Base-by-base conservation (phyloP, 2,113 vertebrate species). In the Nothoprocta perdicaria region DNA sequence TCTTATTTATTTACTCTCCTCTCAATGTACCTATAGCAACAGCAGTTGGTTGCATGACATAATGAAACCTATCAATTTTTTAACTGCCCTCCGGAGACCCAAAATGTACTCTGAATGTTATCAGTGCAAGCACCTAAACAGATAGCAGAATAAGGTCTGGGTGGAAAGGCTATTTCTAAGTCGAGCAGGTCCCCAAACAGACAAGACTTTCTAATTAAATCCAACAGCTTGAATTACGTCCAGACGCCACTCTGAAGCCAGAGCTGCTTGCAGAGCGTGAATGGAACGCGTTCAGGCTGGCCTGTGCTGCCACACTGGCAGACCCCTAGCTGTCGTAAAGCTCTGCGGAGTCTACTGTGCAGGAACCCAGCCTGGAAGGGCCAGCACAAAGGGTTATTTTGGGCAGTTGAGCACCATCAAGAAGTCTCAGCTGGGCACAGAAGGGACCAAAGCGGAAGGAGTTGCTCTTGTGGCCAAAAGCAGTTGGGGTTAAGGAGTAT, bases 191-290 rank as follows among this genome's bases (percentile, higher is more conserved):
- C 85, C 5, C 80, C 61, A 94, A 96, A 95, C 68, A 92, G 85
- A 81, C 53, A 80, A 46, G 89, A 83, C 68, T 91, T 94, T 94
- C 82, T 89, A 93, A 89, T 91, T 92, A 91, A 80, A 93, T 33
- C 40, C n/a, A 93, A 88, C 57, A 83, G n/a, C 43, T 91, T 92
- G 87, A 93, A 86, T 81, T 33, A 21, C 43, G 72, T 87, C 76
- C 94, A 92, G 88, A 40, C 29, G 27, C 65, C 80, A 79, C 75
- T 43, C 75, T 0, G 27, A 80, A 89, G 76, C 61, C 52, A 72
- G 89, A 85, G 84, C 57, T 53, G 61, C 26, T 38, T 22, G 46
- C 35, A 35, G 46, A 71, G 33, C 57, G 73, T 2, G 8, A 63
- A 66, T 17, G 52, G 61, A 87, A 83, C 0, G 0, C 0, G 1